Evolutionary conservation across 1,140 invertebrate genomes (phyloP), one percentile per base, ranked within the genome.

Genomic region (Homalodisca vitripennis): DNA sequence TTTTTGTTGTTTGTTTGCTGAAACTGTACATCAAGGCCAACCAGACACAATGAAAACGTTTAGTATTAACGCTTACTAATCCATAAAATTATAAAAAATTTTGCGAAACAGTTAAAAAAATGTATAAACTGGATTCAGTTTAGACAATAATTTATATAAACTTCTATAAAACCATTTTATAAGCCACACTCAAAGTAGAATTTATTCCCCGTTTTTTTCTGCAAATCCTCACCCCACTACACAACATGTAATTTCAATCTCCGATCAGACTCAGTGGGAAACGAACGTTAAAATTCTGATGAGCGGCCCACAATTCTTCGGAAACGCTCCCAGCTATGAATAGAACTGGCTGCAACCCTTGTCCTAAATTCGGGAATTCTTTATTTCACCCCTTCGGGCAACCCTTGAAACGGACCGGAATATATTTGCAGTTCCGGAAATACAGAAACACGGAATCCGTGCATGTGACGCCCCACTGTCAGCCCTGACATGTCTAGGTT

Each of bases 311-410:
- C 24, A 60, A 30, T 60, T 60, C 24, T 60, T 60, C 29, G 22
- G 22, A 41, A 41, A 41, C 6, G 22, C 14, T 10, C 55, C 55
- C 55, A 60, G 34, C 34, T 17, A 41, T 41, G 34, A 41, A 41
- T 41, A 41, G 34, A 41, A 41, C n/a, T n/a, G 14, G 29, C 26
- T 27, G 24, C 55, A 60, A 60, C 55, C 55, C 55, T 60, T 60
- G 55, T 22, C 55, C 55, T 24, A n/a, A 60, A 27, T 60, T 29
- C 22, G 55, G 55, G 24, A 60, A 60, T 60, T 60, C 55, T 22
- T 60, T 60, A 60, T 60, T 60, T 60, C 55, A 60, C 55, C 55
- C 55, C 55, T 60, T 60, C 55, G 22, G 3, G 26, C 55, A 60
- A 60, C 55, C 55, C 55, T 60, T 60, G 55, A 60, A 60, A 12